These are phyloP conservation scores for Nettapus auritus DNA, from an alignment of 2,113 vertebrate genomes.

Conservation along the genomic window DNA sequence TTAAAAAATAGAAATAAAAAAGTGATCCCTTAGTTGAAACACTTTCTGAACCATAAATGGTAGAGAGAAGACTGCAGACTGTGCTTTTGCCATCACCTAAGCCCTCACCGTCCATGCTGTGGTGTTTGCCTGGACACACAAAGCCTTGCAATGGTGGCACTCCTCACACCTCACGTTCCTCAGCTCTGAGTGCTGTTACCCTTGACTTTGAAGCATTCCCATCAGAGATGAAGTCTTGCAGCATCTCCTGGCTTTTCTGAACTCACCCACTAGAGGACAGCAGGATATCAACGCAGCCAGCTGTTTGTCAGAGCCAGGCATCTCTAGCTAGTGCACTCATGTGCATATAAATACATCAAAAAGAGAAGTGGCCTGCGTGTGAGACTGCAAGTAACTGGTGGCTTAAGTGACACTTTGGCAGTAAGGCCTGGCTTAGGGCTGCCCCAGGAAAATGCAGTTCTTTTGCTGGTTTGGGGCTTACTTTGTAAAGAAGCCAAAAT, in stretches of 20 bases:
- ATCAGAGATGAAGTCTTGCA: too few species aligned
- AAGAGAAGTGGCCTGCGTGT: rapidly evolving
- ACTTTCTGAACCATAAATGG: rapidly evolving
- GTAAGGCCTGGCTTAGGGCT: not conserved
- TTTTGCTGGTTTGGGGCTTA: not conserved
- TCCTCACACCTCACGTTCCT: not conserved
- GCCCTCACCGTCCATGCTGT: rapidly evolving
- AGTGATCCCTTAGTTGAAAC: not conserved
- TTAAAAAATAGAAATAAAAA: not conserved
- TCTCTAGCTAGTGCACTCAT: rapidly evolving
- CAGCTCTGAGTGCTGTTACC: not conserved
- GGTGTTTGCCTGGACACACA: rapidly evolving
- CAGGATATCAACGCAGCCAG: rapidly evolving
- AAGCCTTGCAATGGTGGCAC: not conserved
- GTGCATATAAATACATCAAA: rapidly evolving
- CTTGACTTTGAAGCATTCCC: rapidly evolving
- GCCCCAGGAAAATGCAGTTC: not conserved
- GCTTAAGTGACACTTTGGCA: not conserved
- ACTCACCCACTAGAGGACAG: not conserved
- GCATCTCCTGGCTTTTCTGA: not conserved
- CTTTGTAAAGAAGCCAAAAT: not conserved
- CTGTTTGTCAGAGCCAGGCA: rapidly evolving
- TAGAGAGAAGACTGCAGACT: not conserved
- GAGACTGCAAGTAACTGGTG: not conserved
- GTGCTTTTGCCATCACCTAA: rapidly evolving